phyloP scores from a whole-genome alignment of 1,140 invertebrate species.

The Tenebrio molitor region DNA sequence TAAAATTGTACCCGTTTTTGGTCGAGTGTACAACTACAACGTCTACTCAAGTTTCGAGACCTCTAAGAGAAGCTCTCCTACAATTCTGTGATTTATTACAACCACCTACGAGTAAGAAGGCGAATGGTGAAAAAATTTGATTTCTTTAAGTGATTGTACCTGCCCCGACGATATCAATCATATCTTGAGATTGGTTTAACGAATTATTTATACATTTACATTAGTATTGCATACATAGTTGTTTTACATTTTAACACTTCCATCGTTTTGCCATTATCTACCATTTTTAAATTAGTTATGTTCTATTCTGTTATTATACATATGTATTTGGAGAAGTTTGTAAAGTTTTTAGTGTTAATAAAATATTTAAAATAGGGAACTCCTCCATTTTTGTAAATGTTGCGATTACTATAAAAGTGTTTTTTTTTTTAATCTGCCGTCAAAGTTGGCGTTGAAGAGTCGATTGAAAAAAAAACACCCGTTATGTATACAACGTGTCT shows the following conservation, averaged over 20 bases:
- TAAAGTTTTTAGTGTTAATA: conserved; percentile 33
- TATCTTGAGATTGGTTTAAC: conserved; percentile 10
- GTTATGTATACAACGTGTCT: too few species aligned
- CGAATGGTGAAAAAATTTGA: conserved; percentile 49
- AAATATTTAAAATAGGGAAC: conserved; percentile 12
- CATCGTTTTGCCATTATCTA: conserved; percentile 19
- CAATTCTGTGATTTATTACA: conserved; percentile 90
- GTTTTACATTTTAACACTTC: conserved; percentile 7
- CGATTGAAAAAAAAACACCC: too few species aligned
- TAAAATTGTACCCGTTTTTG: conserved; percentile 89
- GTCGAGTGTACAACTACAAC: conserved; percentile 89
- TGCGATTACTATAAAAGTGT: too few species aligned
- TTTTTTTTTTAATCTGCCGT: too few species aligned
- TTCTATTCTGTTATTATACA: not conserved
- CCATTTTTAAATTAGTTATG: not conserved
- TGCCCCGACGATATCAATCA: conserved; percentile 16
- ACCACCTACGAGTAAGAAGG: conserved; percentile 69
- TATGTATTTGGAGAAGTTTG: conserved; percentile 3
- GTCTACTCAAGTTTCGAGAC: conserved; percentile 83
- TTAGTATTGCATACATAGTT: too few species aligned
- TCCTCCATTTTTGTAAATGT: too few species aligned
- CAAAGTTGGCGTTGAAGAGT: too few species aligned
- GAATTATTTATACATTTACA: too few species aligned
- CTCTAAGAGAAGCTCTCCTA: conserved; percentile 87
- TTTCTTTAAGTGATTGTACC: conserved; percentile 23